Evolutionary conservation across 2,113 vertebrate genomes (phyloP).

Genomic region (Vidua macroura): DNA sequence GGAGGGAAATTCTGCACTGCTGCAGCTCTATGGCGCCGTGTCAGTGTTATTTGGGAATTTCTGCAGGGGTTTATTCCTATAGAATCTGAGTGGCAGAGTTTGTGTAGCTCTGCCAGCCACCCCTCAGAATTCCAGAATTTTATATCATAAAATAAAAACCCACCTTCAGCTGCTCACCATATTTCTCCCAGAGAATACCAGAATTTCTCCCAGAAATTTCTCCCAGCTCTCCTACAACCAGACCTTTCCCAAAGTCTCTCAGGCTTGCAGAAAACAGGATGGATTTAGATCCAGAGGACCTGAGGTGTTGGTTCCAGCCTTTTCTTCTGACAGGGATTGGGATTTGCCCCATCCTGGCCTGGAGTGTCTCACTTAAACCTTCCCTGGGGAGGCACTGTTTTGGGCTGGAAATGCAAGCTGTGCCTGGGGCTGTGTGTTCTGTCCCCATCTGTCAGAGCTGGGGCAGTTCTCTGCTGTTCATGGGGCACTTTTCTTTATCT

Average conservation of each 20-base stretch:
- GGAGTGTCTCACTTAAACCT: not conserved
- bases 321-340: not conserved
- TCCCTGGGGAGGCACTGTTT: not conserved
- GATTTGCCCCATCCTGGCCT: not conserved
- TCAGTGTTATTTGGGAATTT: not conserved
- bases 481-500: too few species aligned
- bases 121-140: not conserved
- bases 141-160: accelerated
- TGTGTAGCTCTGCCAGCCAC: not conserved
- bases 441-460: too few species aligned
- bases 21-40: accelerated
- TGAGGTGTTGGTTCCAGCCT: not conserved
- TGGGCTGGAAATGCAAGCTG: not conserved
- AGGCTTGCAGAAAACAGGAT: not conserved
- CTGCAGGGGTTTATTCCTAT: not conserved
- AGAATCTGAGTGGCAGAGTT: not conserved
- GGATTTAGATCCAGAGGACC: not conserved
- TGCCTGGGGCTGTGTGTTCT: too few species aligned
- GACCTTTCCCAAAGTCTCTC: not conserved
- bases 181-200: not conserved
- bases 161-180: accelerated
- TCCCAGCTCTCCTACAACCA: not conserved
- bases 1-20: not conserved
- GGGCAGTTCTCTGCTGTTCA: too few species aligned
- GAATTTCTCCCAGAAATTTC: not conserved